phyloP scores from a whole-genome alignment of 2,888 invertebrate species.

The Epinotia bilunana region DNA sequence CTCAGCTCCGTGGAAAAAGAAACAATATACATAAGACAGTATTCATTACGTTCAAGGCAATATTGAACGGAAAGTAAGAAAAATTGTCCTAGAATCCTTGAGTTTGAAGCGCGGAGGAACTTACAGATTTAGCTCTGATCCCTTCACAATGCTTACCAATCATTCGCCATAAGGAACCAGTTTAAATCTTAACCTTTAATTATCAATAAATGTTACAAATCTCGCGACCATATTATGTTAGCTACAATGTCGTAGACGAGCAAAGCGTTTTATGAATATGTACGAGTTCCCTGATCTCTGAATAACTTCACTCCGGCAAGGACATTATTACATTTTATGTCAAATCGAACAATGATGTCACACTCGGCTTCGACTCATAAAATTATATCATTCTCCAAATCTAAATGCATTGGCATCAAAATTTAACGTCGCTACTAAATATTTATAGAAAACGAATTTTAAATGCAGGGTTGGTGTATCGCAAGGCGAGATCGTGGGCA shows the following conservation, averaged over 20 bases:
- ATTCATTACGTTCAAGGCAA: conserved; percentile 27
- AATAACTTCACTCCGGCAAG: conserved; percentile 31
- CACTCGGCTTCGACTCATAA: conserved; percentile 34
- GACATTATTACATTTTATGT: conserved; percentile 42
- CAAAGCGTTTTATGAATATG: neutral
- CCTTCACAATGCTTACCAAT: neutral
- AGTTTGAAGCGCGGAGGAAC: conserved; percentile 11
- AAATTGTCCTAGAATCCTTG: conserved; percentile 29
- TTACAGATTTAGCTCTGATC: conserved; percentile 21
- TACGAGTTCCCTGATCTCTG: neutral
- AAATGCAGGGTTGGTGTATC: conserved; percentile 74
- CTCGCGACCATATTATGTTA: neutral
- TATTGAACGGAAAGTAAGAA: conserved; percentile 34
- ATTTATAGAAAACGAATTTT: conserved; percentile 73
- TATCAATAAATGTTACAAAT: neutral
- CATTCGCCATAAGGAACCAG: neutral
- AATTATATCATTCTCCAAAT: conserved; percentile 50
- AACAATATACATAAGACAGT: conserved; percentile 20
- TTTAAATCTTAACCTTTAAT: neutral
- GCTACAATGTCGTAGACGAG: neutral
- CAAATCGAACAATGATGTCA: conserved; percentile 37
- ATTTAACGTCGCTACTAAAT: conserved; percentile 59
- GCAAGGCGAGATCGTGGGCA: conserved; percentile 74
- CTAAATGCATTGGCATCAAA: conserved; percentile 60
- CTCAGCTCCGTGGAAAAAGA: neutral